Base-by-base conservation (phyloP, 2,888 invertebrate species). In the Leptinotarsa tumamoca region DNA sequence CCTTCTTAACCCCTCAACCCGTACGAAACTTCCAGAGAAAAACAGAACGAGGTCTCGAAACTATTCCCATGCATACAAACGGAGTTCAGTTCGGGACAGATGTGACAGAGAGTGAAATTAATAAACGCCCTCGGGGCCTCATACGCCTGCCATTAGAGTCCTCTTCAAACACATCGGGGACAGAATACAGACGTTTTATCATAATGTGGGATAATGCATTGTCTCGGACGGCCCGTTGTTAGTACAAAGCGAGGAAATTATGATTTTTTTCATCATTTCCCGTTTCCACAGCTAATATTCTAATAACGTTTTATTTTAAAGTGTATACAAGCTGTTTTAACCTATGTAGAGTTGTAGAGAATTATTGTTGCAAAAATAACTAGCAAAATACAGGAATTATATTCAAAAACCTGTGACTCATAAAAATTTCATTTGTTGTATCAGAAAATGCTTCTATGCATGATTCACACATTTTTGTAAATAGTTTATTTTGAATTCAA, bases 81-180 rank as follows among this genome's bases (percentile, higher is more conserved):
- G 58, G 21, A 15, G 15, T 58, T 58, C 23, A 23, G 23, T 58
- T 58, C 14, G 27, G 23, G 23, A 58, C 58, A 58, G 58, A 58
- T 58, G 58, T 58, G 58, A 23, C 58, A 58, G 58, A 58, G 58
- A 23, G 58, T 58, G 58, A 23, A 58, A 58, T 58, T 58, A 58
- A 21, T 14, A 14, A 23, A 23, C 58, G 27, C 58, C 58, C 27
- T 23, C 2, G 21, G 27, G 58, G 58, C 58, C 23, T 10, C 58
- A 58, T 14, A 58, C 23, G 58, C 58, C 23, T 23, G 58, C 21
- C 21, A 23, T 58, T 15, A 21, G 58, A 58, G 15, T 58, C 21
- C 58, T 58, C 58, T 58, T 23, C 58, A 58, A 58, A 58, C 27
- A 58, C 58, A 23, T 58, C 23, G 58, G 58, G 23, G 21, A 23